Evolutionary conservation across 2,797 vertebrate species (phyloP).

Genomic region (Lutjanus campechanus): DNA sequence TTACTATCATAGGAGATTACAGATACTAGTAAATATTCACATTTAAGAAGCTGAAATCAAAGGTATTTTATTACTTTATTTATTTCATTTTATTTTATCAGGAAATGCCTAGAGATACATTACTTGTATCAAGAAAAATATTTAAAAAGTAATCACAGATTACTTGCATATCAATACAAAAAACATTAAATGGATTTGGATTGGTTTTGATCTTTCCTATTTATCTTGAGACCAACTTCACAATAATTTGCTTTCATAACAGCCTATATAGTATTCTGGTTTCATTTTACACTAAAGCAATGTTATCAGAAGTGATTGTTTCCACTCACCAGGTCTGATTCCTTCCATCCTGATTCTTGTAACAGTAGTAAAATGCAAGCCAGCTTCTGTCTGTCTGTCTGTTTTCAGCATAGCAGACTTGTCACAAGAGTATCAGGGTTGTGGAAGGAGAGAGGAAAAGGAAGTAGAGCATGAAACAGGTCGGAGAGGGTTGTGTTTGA

Average conservation of each 20-base stretch:
- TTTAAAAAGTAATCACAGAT: neutral
- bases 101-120: neutral
- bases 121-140: neutral
- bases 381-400: neutral
- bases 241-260: neutral
- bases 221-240: neutral
- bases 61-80: neutral
- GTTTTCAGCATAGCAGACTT: conserved; percentile 24
- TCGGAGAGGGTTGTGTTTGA: conserved; percentile 44
- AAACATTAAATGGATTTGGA: no score
- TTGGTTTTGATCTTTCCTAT: no score
- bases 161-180: no score
- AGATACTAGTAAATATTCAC: no score
- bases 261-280: neutral
- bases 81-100: neutral
- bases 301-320: neutral
- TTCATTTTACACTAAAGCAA: neutral
- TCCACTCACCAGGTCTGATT: neutral
- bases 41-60: no score
- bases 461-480: conserved; percentile 58
- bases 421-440: conserved; percentile 33
- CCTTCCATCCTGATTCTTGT: neutral
- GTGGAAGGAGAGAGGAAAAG: conserved; percentile 38
- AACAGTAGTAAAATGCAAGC: conserved; percentile 1
- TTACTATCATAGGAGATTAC: no score